Evolutionary conservation across 2,113 vertebrate species (phyloP), one percentile per base, ranked within the genome.

Genomic region (Passerina amoena): DNA sequence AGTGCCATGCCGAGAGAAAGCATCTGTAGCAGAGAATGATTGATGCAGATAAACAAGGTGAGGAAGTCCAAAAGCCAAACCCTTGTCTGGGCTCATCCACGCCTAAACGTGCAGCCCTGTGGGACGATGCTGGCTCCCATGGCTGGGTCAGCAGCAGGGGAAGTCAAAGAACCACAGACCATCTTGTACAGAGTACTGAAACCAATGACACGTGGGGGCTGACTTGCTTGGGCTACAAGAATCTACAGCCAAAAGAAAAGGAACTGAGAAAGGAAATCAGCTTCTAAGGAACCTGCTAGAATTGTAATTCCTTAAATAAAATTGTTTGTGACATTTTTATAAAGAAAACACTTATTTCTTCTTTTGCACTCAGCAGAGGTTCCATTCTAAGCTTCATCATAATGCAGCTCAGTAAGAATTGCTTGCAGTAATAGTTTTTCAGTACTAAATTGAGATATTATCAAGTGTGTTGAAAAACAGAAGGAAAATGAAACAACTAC

Each of bases 71-170:
- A 79, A 56, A 85, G 48, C 44, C 35, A 42, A 90, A 57, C 15
- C 54, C 19, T 45, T 38, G n/a, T 24, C 27, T 44, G 15, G 31
- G 31, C 69, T 83, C 28, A 5, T 51, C 37, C 45, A 53, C 3
- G 40, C 56, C 69, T n/a, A 15, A 45, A 40, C 0, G 11, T 7
- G 28, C 50, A 56, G 56, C 10, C 25, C 71, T 17, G 35, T 1
- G 22, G 12, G 22, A 14, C 2, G 68, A 7, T 13, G 31, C 57
- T 5, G 1, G 69, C 48, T 78, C 9, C 2, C 40, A 23, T 0
- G 6, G 48, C 57, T 76, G 51, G 4, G 18, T 5, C 56, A 56
- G 64, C 4, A 38, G n/a, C 2, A 38, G 65, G 8, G 30, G 44
- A 92, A 92, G 24, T 21, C 1, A 2, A 27, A 47, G 42, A 92